A percentile compares a stretch with the other conserved stretches of the same genome.
Conservation (phyloP, 2,113 vertebrate genomes). For the Piprites chloris region DNA sequence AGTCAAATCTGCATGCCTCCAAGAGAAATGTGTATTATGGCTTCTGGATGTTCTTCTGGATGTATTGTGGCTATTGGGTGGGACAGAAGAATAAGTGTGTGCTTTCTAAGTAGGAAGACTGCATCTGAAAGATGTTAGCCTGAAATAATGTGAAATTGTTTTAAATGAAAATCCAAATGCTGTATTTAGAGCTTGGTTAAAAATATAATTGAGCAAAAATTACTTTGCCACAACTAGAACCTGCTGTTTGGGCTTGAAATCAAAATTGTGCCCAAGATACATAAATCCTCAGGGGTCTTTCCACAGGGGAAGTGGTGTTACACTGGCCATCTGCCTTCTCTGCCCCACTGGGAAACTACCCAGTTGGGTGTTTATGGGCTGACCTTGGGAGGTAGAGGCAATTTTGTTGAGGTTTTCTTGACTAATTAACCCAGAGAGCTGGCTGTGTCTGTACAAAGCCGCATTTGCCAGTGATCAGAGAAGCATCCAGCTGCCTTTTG, state of each 20-base stretch:
- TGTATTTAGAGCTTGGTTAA: not conserved
- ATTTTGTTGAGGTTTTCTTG: not conserved
- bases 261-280: not conserved
- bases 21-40: not conserved
- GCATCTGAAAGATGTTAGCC: not conserved
- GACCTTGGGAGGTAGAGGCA: not conserved
- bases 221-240: not conserved
- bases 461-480: not conserved
- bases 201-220: not conserved
- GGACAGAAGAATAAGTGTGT: slow-evolving; percentile 76
- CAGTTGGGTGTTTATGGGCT: not conserved
- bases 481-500: not conserved
- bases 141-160: not conserved
- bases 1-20: not conserved
- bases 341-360: not conserved
- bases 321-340: accelerated
- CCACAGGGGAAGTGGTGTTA: not conserved
- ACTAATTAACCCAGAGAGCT: not conserved
- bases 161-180: not conserved
- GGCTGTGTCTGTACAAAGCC: not conserved
- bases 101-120: slow-evolving; percentile 72
- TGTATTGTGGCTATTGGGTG: slow-evolving; percentile 75
- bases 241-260: not conserved
- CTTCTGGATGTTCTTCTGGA: slow-evolving; percentile 44
- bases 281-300: not conserved